Base-by-base conservation (phyloP, 2,113 vertebrate species). In the Pica pica region DNA sequence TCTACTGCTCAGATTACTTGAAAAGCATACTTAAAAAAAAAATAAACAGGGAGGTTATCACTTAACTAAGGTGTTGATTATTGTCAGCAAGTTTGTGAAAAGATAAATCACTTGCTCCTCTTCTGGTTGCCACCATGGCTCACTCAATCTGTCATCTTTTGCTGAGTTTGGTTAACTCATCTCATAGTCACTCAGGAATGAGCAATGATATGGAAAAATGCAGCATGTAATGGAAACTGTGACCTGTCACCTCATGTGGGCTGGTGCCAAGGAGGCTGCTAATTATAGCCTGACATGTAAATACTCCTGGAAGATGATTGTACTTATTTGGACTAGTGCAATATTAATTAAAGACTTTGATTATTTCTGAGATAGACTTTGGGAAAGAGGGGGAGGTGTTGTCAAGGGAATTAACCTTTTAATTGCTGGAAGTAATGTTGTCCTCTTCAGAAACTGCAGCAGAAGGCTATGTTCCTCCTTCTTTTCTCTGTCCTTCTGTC, bases 321-420 rank as follows among this genome's bases (percentile, higher is more conserved):
- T 95, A 93, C 94, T 88, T 97, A 94, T 92, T 96, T 96, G 93
- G 88, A 96, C 88, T 64, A 71, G 52, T 83, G 83, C 60, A 86
- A 60, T 90, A 96, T 83, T 95, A 93, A 96, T 96, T 94, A 78
- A 93, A 93, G 73, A 89, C 76, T 94, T 95, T 87, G 83, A 96
- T 97, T 96, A 90, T 96, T 92, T 94, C 76, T 92, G 73, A 93
- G 83, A 83, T 28, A 96, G 88, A 37, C 73, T 89, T 89, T 39
- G 23, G 37, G 52, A 90, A 68, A 55, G 57, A 87, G n/a, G 8
- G 27, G 35, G 50, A 64, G 41, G 44, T 10, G 21, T 56, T 90
- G 28, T 78, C 39, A 81, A 46, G 49, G n/a, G 49, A 93, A 67
- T 90, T 87, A 96, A 94, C 88, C 47, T 78, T 87, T 92, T 78